Percentiles rank a stretch among this genome's conserved stretches.
phyloP scores from a whole-genome alignment of 92 coral and sea anemone genomes.

The Blastomussa wellsi region DNA sequence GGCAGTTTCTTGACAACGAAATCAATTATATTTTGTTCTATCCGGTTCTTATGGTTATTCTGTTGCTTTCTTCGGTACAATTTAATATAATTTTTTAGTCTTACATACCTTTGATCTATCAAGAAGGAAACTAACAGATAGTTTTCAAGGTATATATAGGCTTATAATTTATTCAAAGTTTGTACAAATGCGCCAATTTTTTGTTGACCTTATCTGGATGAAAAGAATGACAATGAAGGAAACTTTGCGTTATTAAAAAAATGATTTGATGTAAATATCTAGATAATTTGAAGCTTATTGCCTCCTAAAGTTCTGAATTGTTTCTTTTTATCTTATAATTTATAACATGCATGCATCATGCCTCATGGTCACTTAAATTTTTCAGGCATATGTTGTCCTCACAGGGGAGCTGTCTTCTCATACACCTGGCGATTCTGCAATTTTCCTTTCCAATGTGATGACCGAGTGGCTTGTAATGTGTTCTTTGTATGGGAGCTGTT shows the following conservation, averaged over 20 bases:
- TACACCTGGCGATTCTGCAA: conserved; percentile 74
- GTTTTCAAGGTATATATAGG: no score
- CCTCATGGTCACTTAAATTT: conserved; percentile 1
- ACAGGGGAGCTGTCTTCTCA: conserved; percentile 82
- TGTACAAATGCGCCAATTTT: no score
- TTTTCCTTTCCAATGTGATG: conserved; percentile 72
- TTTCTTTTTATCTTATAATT: neutral
- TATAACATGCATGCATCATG: no score
- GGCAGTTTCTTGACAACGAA: no score
- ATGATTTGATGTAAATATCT: no score
- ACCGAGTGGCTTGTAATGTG: conserved; percentile 85
- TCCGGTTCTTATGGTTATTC: neutral
- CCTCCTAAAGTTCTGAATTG: neutral
- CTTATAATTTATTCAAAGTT: no score
- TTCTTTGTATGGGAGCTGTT: conserved; percentile 91
- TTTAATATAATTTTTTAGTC: neutral
- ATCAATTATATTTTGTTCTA: neutral
- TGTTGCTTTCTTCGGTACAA: neutral
- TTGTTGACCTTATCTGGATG: no score
- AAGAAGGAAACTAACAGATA: no score
- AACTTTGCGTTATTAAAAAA: no score
- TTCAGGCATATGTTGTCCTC: conserved; percentile 88
- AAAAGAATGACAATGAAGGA: no score
- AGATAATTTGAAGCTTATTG: no score
- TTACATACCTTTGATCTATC: neutral